Base-by-base conservation (phyloP, 1,140 invertebrate species). In the Zaprionus gabonicus region DNA sequence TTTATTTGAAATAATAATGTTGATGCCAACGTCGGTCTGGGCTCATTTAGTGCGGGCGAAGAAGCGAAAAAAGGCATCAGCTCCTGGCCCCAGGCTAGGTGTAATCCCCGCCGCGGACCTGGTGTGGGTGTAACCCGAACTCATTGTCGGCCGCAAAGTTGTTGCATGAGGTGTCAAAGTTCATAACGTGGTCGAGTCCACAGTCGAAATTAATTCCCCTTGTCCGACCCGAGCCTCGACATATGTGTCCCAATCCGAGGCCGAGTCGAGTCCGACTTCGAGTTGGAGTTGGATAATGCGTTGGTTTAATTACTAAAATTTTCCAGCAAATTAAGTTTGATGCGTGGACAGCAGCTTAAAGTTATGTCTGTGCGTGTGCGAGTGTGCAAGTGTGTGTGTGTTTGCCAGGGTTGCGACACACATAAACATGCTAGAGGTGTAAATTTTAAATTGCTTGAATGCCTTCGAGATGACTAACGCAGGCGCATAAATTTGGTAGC, bases 1-100 rank as follows among this genome's bases (percentile, higher is more conserved):
- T 88, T 91, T 92, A 92, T 92, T 92, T 91, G 81, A 84, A 92
- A 92, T 92, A 92, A 92, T 92, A 92, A 92, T 92, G 91, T 91
- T 86, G 81, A 83, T 83, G 90, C 76, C 84, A 71, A 90, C 84
- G 69, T 88, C 81, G 84, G 84, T 87, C 84, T 77, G 81, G 85
- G 81, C 84, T 87, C 84, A 87, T 87, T 87, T 84, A 87, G 88
- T 78, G 55, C 67, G 62, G 34, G 20, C 38, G 15, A 41, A 63
- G 44, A 46, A 41, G 70, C 41, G 51, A 56, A 70, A 56, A 41
- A 72, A 31, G 23, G 49, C 34, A 63, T 67, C 59, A 75, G n/a
- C 27, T 38, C 28, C 31, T 15, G 49, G 44, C 20, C 51, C 51
- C 74, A 63, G 68, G 57, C 49, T 66, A 77, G 80, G 76, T 70